Evolutionary conservation across 1,140 invertebrate genomes (phyloP), one percentile per base, ranked within the genome.

Genomic region (Lepidotrigona ventralis): DNA sequence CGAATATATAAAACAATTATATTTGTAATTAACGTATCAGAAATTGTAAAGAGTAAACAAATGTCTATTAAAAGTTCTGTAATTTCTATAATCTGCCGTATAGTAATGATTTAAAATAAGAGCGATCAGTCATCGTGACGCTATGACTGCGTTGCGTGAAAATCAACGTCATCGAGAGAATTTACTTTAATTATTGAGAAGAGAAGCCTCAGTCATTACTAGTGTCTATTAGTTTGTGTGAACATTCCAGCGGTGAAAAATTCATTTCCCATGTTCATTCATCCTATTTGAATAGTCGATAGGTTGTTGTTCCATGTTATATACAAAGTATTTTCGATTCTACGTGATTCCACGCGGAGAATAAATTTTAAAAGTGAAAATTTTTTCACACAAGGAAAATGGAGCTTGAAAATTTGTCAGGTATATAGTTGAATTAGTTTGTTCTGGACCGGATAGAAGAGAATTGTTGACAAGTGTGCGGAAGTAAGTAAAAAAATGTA

Each of bases 71-170:
- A 23, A 60, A 14, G n/a, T 12, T 60, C 11, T 21, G n/a, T n/a
- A n/a, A n/a, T 19, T 60, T 60, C 11, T 60, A 11, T 60, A n/a
- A 60, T n/a, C 58, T n/a, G 23, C 23, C 0, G 21, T 51, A 53
- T 21, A 54, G 66, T 14, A 58, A 77, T 23, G 26, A 69, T 83
- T 53, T 78, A 69, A 83, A 83, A 77, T 78, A 83, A 83, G 21
- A 8, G 56, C 29, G 21, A 11, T 69, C 66, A 58, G 17, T 69
- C 53, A 58, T 33, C 29, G 53, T 74, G 60, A 83, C 33, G 51
- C 63, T 69, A 54, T 78, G 73, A 78, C 39, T 39, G 78, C 6
- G 70, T 63, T 63, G 33, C 19, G 23, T 46, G 11, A 29, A 12
- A 1, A 73, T 63, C 14, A 11, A 54, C 14, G 58, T 19, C 21